Evolutionary conservation across 2,797 vertebrate genomes (phyloP).

Genomic region (Ptychobarbus kaznakovi): DNA sequence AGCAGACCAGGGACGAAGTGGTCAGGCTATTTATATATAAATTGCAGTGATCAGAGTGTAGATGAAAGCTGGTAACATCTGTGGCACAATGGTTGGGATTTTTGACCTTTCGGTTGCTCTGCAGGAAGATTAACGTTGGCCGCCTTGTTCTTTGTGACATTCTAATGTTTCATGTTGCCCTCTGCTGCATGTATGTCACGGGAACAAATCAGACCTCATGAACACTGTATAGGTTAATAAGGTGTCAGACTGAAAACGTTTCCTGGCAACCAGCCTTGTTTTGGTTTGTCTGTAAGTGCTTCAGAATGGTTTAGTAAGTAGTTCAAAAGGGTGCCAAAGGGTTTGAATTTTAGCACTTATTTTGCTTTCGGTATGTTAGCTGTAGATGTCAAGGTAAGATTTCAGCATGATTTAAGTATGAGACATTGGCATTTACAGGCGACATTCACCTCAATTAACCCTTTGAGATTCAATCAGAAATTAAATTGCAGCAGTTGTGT

Average conservation of each 20-base stretch:
- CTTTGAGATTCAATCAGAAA: background rate
- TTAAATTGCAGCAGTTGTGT: background rate
- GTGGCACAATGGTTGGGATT: constrained; percentile 49
- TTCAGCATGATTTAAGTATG: background rate
- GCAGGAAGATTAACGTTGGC: constrained; percentile 40
- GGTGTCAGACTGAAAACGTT: constrained; percentile 4
- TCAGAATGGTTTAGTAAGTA: background rate
- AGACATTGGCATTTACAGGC: background rate
- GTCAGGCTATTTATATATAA: constrained; percentile 31
- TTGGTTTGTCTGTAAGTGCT: background rate
- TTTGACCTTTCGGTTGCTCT: constrained; percentile 55
- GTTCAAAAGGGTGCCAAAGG: background rate
- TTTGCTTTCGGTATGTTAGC: background rate
- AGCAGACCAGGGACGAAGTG: background rate
- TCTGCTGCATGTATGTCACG: constrained; percentile 6
- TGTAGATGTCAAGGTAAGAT: background rate
- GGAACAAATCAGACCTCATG: background rate
- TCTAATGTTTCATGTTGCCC: constrained; percentile 56
- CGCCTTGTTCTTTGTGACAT: constrained; percentile 36
- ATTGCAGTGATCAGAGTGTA: background rate
- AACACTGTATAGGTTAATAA: no score
- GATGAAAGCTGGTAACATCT: background rate
- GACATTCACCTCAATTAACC: background rate
- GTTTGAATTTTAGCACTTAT: background rate
- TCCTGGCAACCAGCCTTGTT: background rate